A percentile compares a stretch with the other conserved stretches of the same genome.
Evolutionary conservation across 2,888 invertebrate genomes (phyloP).

Genomic region (Sminthurinus aureus): DNA sequence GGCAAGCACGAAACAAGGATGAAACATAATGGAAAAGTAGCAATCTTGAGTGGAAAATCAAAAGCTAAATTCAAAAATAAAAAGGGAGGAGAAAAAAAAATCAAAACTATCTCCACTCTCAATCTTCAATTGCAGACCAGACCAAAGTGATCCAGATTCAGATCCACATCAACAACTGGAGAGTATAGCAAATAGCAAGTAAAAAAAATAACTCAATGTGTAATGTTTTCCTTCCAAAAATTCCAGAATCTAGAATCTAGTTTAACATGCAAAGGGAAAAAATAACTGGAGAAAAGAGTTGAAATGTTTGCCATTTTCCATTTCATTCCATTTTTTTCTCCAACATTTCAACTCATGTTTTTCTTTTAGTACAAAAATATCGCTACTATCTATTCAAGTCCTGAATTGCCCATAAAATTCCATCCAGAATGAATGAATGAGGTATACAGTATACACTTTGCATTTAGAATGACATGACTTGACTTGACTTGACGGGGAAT

Average conservation of each 20-base stretch:
- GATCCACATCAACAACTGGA: too few relatives aligned
- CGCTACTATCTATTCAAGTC: not conserved
- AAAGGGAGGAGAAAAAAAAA: conserved; percentile 4
- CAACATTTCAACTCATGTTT: not conserved
- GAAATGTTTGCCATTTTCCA: not conserved
- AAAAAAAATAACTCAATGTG: not conserved
- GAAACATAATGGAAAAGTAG: too few relatives aligned
- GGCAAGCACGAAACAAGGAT: too few relatives aligned
- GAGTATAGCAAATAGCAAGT: not conserved
- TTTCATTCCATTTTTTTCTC: not conserved
- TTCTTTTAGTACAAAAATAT: not conserved
- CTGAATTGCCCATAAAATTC: conserved; percentile 8
- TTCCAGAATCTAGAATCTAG: too few relatives aligned
- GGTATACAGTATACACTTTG: not conserved
- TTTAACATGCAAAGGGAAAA: not conserved
- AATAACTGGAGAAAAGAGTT: not conserved
- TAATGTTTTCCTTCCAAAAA: not conserved
- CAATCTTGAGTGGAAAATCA: too few relatives aligned
- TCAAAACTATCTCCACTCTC: conserved; percentile 1
- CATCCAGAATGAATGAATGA: not conserved
- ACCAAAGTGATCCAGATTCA: not conserved
- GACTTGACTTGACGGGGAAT: not conserved
- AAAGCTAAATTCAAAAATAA: conserved; percentile 5
- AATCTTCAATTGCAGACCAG: not conserved
- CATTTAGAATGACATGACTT: too few relatives aligned